Evolutionary conservation across 2,888 invertebrate genomes (phyloP).

Genomic region (Drosophila maculinotata): DNA sequence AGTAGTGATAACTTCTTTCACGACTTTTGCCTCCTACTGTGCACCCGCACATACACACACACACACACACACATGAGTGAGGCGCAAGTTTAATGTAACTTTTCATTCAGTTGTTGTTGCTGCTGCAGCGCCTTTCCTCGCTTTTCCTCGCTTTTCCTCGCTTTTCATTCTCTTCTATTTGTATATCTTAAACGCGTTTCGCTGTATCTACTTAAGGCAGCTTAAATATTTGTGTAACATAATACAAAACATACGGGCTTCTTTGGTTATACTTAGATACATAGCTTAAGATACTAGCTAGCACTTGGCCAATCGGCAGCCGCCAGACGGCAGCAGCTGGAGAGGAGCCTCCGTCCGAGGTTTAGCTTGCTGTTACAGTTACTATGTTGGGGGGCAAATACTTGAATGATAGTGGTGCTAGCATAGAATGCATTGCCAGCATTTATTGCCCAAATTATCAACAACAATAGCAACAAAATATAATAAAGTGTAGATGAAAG

Average conservation of each 20-base stretch:
- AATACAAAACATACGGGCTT: constrained; percentile 81
- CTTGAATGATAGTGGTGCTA: constrained; percentile 1
- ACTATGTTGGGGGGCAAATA: constrained; percentile 6
- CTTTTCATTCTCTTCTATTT: constrained; percentile 48
- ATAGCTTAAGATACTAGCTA: constrained; percentile 68
- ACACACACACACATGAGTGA: constrained; percentile 4
- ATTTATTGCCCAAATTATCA: constrained; percentile 32
- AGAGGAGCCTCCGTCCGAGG: background rate
- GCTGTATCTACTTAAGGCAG: constrained; percentile 81
- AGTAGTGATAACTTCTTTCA: constrained; percentile 76
- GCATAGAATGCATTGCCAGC: constrained; percentile 11
- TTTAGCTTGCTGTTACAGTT: constrained; percentile 31
- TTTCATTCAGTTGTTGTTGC: constrained; percentile 51
- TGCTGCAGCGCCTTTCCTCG: constrained; percentile 58
- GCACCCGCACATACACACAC: constrained; percentile 48
- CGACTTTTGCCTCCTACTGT: constrained; percentile 74
- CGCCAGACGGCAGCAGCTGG: background rate
- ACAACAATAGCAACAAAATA: constrained; percentile 1
- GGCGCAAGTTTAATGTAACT: constrained; percentile 66
- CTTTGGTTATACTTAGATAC: constrained; percentile 79
- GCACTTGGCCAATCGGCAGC: constrained; percentile 12
- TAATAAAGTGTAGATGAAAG: background rate
- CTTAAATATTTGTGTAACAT: constrained; percentile 80
- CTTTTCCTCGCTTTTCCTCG: constrained; percentile 59
- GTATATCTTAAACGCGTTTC: constrained; percentile 80